Percentiles rank a stretch among this genome's conserved stretches.
These are phyloP conservation scores for Amblyraja radiata DNA, from an alignment of 2,797 vertebrate genomes.

Conservation along the genomic window DNA sequence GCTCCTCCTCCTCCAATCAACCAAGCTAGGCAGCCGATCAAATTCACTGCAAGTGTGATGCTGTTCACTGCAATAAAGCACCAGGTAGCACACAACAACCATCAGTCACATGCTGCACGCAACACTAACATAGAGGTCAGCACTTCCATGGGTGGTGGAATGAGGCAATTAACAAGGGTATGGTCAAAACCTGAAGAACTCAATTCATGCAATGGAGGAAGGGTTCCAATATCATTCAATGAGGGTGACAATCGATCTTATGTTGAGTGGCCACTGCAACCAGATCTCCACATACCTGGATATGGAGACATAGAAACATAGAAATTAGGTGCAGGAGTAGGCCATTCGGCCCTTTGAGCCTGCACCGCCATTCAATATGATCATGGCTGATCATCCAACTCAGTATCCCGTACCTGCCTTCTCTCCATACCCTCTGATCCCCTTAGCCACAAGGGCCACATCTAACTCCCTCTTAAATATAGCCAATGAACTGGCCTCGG, in stretches of 20 bases:
- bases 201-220: neutral
- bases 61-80: conserved; percentile 74
- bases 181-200: neutral
- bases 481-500: too few relatives aligned
- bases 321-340: too few relatives aligned
- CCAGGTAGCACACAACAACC: conserved; percentile 35
- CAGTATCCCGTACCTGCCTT: too few relatives aligned
- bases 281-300: neutral
- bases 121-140: conserved; percentile 30
- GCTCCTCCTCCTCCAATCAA: conserved; percentile 93
- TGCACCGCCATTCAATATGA: too few relatives aligned
- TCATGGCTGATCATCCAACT: too few relatives aligned
- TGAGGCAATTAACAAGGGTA: neutral
- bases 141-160: neutral
- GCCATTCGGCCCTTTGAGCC: too few relatives aligned
- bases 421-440: too few relatives aligned
- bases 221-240: neutral
- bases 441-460: too few relatives aligned
- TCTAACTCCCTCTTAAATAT: too few relatives aligned
- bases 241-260: neutral
- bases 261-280: too few relatives aligned
- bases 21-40: conserved; percentile 92
- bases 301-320: neutral
- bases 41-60: conserved; percentile 85
- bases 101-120: neutral